phyloP scores from a whole-genome alignment of 2,113 vertebrate genomes.

The Xiphophorus maculatus region DNA sequence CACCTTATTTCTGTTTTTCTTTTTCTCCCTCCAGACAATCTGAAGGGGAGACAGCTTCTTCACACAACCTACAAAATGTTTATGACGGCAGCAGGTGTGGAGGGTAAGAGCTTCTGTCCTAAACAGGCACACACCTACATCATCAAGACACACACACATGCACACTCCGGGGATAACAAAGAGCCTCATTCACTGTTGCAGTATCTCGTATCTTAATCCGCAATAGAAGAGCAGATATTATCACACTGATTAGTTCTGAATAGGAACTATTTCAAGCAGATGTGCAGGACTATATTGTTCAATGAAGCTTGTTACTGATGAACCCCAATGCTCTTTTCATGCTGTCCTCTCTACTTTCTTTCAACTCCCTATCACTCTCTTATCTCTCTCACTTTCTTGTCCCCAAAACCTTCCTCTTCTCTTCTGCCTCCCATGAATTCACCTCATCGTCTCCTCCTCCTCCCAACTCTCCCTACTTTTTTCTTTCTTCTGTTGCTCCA shows the following conservation, averaged over 20 bases:
- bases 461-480: constrained; percentile 9
- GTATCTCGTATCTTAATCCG: constrained; percentile 65
- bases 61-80: constrained; percentile 96
- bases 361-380: constrained; percentile 43
- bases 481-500: constrained; percentile 7
- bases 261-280: constrained; percentile 54
- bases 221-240: constrained; percentile 62
- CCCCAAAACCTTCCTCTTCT: constrained; percentile 53
- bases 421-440: constrained; percentile 34
- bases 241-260: constrained; percentile 65
- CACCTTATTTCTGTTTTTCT: constrained; percentile 42
- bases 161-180: constrained; percentile 32
- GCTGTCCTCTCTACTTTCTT: constrained; percentile 11
- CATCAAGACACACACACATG: constrained; percentile 34
- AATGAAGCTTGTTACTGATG: constrained; percentile 47
- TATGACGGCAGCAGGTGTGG: constrained; percentile 90
- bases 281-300: constrained; percentile 38
- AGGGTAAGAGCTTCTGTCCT: constrained; percentile 80
- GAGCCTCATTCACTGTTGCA: constrained; percentile 33
- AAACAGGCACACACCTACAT: constrained; percentile 25
- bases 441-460: constrained; percentile 30
- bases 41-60: constrained; percentile 89
- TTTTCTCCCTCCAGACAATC: constrained; percentile 79
- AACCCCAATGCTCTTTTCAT: constrained; percentile 28
- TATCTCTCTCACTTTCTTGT: constrained; percentile 17